Base-by-base conservation (phyloP, 2,888 invertebrate genomes). In the Heliconius aoede region DNA sequence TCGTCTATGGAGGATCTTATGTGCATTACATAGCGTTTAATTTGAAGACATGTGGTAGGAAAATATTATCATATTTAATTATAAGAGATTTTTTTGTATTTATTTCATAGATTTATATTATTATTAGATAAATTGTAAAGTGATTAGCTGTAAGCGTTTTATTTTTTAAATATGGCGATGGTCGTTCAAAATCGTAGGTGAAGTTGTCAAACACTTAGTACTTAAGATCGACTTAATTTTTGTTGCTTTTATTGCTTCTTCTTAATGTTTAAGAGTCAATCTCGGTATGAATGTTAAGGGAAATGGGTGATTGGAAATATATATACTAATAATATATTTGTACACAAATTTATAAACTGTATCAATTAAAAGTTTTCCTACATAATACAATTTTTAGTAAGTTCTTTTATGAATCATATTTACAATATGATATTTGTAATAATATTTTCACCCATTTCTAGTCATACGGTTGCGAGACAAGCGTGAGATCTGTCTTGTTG, bases 121-220 rank as follows among this genome's bases (percentile, higher is more conserved):
- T 91, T 94, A 94, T 91, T 94, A 94, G 94, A 88, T 93, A 93
- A 92, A 90, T 93, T 94, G 94, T 94, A 94, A 93, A 94, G 92
- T 92, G 90, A 89, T 83, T 94, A 94, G 92, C 80, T 86, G 84
- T 91, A 93, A 92, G 90, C 73, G 79, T 80, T 87, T 89, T 89
- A 88, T 87, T 92, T 88, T 87, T 91, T 89, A 85, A 88, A 90
- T 91, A 94, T 94, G 93, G 94, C 94, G 90, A 90, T 92, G 89
- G 93, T 94, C 92, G 91, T 93, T 89, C 87, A 85, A 85, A 86
- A 83, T 87, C 86, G 84, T 87, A 86, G 85, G 85, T 86, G 85
- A 88, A 86, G 86, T 89, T 90, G 87, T 91, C 89, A 88, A 83
- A 84, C 85, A 83, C 83, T 84, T 89, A 90, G 92, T 94, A 93